A percentile compares a stretch with the other conserved stretches of the same genome.
These are phyloP conservation scores for Drosophila baimaii DNA, from an alignment of 1,140 invertebrate species.

Conservation along the genomic window DNA sequence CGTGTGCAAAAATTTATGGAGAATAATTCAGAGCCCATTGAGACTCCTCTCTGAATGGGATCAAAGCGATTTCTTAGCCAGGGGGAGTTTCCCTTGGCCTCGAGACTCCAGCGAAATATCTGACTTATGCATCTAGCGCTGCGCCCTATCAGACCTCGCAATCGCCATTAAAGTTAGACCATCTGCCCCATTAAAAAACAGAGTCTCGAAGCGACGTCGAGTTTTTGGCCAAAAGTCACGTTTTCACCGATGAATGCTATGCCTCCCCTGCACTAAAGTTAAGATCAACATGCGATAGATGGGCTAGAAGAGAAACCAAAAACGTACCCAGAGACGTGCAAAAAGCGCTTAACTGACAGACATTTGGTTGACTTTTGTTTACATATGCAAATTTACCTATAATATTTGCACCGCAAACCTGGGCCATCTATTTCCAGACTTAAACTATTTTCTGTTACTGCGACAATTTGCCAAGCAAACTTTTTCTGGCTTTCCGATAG, in stretches of 20 bases:
- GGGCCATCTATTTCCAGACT: conserved; percentile 17
- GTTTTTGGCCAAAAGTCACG: conserved; percentile 52
- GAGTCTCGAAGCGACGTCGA: conserved; percentile 9
- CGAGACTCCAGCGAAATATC: neutral
- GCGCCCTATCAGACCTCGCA: conserved; percentile 13
- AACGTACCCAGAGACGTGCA: conserved; percentile 36
- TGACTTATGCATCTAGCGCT: conserved; percentile 25
- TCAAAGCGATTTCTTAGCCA: neutral
- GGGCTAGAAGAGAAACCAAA: conserved; percentile 29
- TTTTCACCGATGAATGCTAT: conserved; percentile 17
- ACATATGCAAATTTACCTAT: conserved; percentile 63
- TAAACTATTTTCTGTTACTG: conserved; percentile 6
- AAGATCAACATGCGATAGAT: conserved; percentile 55
- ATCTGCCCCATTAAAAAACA: conserved; percentile 30
- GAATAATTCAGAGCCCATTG: conserved; percentile 32
- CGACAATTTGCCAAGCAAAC: conserved; percentile 61
- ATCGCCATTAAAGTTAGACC: conserved; percentile 31
- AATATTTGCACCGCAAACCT: conserved; percentile 49
- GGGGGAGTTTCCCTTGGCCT: conserved; percentile 20
- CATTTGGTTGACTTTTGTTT: conserved; percentile 57
- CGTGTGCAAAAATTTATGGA: conserved; percentile 13
- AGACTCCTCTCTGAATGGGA: conserved; percentile 12
- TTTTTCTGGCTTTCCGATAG: conserved; percentile 32
- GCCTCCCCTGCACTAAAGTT: conserved; percentile 32
- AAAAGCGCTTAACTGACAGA: conserved; percentile 67